Percentiles rank a stretch among this genome's conserved stretches.
phyloP scores from a whole-genome alignment of 1,140 invertebrate genomes.

The Elysia chlorotica region DNA sequence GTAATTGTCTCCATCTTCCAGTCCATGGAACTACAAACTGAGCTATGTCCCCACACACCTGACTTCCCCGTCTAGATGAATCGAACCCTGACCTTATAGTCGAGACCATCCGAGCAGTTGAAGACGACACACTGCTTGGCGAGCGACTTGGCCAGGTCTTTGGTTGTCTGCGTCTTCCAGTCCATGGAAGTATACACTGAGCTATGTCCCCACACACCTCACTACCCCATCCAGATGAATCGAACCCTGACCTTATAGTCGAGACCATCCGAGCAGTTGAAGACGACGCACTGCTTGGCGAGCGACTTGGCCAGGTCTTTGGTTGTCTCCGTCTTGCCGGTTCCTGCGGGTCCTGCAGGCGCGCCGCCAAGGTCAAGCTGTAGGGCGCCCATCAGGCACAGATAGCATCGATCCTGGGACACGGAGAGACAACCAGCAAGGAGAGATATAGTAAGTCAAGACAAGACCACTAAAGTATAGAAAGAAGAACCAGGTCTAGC shows the following conservation, averaged over 20 bases:
- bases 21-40: no score
- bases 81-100: slow-evolving; percentile 65
- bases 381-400: slow-evolving; percentile 85
- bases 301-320: slow-evolving; percentile 88
- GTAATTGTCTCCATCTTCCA: no score
- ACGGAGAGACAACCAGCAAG: no score
- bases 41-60: no score
- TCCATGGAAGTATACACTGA: no score
- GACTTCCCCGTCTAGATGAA: background rate
- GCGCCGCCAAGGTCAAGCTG: slow-evolving; percentile 77
- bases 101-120: no score
- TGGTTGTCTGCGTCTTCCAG: slow-evolving; percentile 64
- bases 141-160: no score
- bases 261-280: slow-evolving; percentile 87
- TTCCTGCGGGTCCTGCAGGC: slow-evolving; percentile 64
- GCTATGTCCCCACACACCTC: no score
- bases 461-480: no score
- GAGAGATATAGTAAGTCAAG: no score
- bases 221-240: background rate
- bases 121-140: no score
- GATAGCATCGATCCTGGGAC: slow-evolving; percentile 64
- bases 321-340: slow-evolving; percentile 64
- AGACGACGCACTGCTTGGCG: slow-evolving; percentile 87
- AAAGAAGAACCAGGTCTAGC: no score
- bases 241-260: slow-evolving; percentile 78